Base-by-base conservation (phyloP, 2,888 invertebrate species). In the Aspidapion aeneum region DNA sequence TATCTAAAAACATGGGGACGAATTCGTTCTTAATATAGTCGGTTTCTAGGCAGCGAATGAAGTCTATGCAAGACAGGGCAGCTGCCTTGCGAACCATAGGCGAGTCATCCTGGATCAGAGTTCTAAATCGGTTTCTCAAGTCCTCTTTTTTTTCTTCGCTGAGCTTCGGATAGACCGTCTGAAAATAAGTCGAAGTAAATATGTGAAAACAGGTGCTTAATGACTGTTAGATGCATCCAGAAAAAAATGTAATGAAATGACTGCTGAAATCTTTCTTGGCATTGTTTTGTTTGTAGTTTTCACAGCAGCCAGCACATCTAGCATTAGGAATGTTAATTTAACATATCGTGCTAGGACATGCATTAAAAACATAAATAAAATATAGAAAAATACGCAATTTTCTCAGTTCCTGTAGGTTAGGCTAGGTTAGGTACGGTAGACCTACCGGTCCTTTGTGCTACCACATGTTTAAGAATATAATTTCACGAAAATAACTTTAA, bases 141-240 rank as follows among this genome's bases (percentile, higher is more conserved):
- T 74, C 72, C 1, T 57, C 61, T 68, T 75, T 74, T 54, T 69
- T 73, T 18, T 74, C 74, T 7, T 73, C 71, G 2, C 67, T 68
- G 18, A 75, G 70, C 68, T 74, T 76, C 5, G 72, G 64, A 63
- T 79, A 79, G 52, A 74, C 72, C 18, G 71, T 67, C 78, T 78
- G 61, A 58, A 73, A 71, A 59, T 64, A 19, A 17, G 12, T 35
- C 5, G 35, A 35, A n/a, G n/a, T n/a, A n/a, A n/a, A n/a, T n/a
- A n/a, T n/a, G 3, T 35, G 3, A 7, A 21, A 55, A 55, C 59
- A 48, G 55, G 50, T 55, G 35, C 48, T 35, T 58, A 58, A 20
- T 22, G 58, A 48, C 52, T 17, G 57, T 22, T n/a, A n/a, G n/a
- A n/a, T n/a, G n/a, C n/a, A n/a, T n/a, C n/a, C n/a, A 58, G 52